phyloP scores from a whole-genome alignment of 2,797 vertebrate genomes.

The Phaenicophaeus curvirostris region DNA sequence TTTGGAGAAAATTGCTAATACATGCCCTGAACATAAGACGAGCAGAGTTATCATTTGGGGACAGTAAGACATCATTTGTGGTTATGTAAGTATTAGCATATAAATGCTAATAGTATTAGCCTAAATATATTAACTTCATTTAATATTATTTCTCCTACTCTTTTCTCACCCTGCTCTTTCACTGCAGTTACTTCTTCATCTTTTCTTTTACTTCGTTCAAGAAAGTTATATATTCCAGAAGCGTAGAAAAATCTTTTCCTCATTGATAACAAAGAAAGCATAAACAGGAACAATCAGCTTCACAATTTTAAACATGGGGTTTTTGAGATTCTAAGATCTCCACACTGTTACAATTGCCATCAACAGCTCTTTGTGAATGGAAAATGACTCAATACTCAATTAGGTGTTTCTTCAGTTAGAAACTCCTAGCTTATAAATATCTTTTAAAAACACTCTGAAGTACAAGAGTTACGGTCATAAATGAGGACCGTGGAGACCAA shows the following conservation, averaged over 20 bases:
- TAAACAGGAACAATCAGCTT: neutral
- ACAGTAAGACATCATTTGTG: neutral
- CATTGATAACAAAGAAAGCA: neutral
- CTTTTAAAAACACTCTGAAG: neutral
- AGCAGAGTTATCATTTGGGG: neutral
- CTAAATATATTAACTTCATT: constrained; percentile 33
- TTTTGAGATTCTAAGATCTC: neutral
- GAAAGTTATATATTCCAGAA: neutral
- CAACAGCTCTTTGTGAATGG: neutral
- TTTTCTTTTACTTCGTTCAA: neutral
- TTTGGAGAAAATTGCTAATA: neutral
- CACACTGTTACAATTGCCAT: neutral
- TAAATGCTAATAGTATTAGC: constrained; percentile 24
- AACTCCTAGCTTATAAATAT: neutral
- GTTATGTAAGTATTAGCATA: neutral
- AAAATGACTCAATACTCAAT: neutral
- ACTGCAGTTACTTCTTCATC: neutral
- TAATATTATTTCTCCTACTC: neutral
- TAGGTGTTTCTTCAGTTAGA: neutral
- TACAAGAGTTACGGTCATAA: neutral
- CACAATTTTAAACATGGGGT: neutral
- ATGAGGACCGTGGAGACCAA: neutral
- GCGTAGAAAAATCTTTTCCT: neutral
- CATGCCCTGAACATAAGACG: neutral
- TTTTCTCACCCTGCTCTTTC: neutral